A percentile compares a stretch with the other conserved stretches of the same genome.
Conservation (phyloP, 53 echinoderm and acorn worm genomes). For the Luidia sarsii region DNA sequence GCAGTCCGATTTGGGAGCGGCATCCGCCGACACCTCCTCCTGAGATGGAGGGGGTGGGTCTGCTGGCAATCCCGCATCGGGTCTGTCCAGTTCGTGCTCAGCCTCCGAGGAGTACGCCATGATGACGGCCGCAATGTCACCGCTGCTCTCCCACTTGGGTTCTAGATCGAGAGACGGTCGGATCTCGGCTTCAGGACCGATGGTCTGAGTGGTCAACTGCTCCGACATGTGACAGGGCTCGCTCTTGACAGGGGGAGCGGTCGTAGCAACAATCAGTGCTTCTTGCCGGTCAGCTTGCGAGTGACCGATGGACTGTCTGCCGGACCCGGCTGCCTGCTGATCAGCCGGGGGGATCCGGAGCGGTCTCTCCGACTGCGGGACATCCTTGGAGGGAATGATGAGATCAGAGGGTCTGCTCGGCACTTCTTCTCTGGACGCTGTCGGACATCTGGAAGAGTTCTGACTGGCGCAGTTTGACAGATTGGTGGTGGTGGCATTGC, state of each 20-base stretch:
- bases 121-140: conserved; percentile 11
- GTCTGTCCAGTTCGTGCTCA: not conserved
- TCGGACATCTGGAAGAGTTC: not conserved
- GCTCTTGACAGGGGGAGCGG: too few species aligned
- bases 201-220: too few species aligned
- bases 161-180: not conserved
- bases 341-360: not conserved
- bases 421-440: not conserved
- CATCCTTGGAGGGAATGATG: conserved; percentile 35
- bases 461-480: not conserved
- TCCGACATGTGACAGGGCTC: too few species aligned
- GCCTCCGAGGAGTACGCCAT: conserved; percentile 9
- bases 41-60: not conserved
- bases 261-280: too few species aligned
- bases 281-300: too few species aligned
- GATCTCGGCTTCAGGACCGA: not conserved
- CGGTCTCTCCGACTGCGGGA: not conserved
- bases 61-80: not conserved
- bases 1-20: not conserved
- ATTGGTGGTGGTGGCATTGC: not conserved
- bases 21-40: not conserved
- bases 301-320: not conserved
- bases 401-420: conserved; percentile 23
- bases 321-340: not conserved
- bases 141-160: not conserved